A percentile compares a stretch with the other conserved stretches of the same genome.
These are phyloP conservation scores for Apogon hyalosoma DNA, from an alignment of 2,797 vertebrate species.

Conservation along the genomic window DNA sequence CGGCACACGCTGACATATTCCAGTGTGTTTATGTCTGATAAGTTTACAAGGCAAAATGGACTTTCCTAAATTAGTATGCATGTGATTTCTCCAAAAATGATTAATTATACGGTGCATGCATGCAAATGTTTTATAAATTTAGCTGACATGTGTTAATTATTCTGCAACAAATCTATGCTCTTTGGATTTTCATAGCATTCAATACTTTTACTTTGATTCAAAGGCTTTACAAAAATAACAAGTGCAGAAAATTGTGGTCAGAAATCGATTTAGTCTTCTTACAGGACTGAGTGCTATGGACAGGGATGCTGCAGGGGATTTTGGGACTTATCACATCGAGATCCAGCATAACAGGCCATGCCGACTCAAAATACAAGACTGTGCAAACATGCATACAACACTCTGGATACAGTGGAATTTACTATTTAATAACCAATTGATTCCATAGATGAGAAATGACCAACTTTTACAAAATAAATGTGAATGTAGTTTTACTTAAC, in stretches of 20 bases:
- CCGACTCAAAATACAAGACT: too few relatives aligned
- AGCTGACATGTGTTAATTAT: constrained; percentile 13
- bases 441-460: too few relatives aligned
- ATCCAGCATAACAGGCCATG: too few relatives aligned
- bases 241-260: not conserved
- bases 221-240: too few relatives aligned
- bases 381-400: too few relatives aligned
- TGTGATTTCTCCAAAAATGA: constrained; percentile 1
- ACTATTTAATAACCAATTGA: too few relatives aligned
- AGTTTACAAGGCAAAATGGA: not conserved
- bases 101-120: constrained; percentile 4
- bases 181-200: not conserved
- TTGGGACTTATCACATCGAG: too few relatives aligned
- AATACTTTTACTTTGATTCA: not conserved
- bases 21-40: too few relatives aligned
- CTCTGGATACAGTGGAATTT: too few relatives aligned
- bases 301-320: not conserved
- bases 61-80: not conserved
- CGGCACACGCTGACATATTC: too few relatives aligned
- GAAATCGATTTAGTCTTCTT: constrained; percentile 3
- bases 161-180: not conserved
- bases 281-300: constrained; percentile 6
- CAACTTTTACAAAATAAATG: too few relatives aligned
- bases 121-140: constrained; percentile 6
- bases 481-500: too few relatives aligned